Percentiles rank a stretch among this genome's conserved stretches.
Evolutionary conservation across 2,888 invertebrate species (phyloP).

Genomic region (Nymphalis urticae): DNA sequence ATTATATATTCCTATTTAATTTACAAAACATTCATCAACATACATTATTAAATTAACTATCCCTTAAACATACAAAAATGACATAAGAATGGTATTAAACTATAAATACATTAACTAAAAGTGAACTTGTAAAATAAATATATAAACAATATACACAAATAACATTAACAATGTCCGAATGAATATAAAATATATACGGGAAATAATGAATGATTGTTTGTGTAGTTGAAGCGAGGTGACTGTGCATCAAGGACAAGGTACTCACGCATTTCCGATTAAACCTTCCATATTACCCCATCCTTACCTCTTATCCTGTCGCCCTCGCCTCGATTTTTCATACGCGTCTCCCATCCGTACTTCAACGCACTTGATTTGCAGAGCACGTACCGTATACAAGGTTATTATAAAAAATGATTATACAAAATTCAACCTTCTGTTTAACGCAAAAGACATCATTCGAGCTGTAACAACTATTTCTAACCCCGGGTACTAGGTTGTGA

Average conservation of each 20-base stretch:
- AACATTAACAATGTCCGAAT: neutral
- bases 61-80: no score
- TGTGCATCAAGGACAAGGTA: slow-evolving; percentile 39
- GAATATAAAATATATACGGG: slow-evolving; percentile 10
- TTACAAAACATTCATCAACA: no score
- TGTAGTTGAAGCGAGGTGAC: slow-evolving; percentile 35
- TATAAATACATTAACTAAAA: no score
- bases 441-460: slow-evolving; percentile 45
- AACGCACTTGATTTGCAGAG: slow-evolving; percentile 79
- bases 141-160: no score
- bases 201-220: slow-evolving; percentile 33
- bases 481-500: slow-evolving; percentile 41
- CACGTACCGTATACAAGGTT: slow-evolving; percentile 58
- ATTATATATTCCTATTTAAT: no score
- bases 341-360: slow-evolving; percentile 74
- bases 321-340: slow-evolving; percentile 79
- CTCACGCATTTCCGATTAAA: slow-evolving; percentile 72
- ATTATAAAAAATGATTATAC: slow-evolving; percentile 38
- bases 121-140: no score
- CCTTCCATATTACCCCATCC: slow-evolving; percentile 63
- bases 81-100: no score
- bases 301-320: slow-evolving; percentile 70
- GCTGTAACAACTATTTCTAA: slow-evolving; percentile 30
- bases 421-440: slow-evolving; percentile 55
- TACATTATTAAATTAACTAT: no score